These are phyloP conservation scores for Campoplex nolae DNA, from an alignment of 2,888 invertebrate species.

Conservation along the genomic window DNA sequence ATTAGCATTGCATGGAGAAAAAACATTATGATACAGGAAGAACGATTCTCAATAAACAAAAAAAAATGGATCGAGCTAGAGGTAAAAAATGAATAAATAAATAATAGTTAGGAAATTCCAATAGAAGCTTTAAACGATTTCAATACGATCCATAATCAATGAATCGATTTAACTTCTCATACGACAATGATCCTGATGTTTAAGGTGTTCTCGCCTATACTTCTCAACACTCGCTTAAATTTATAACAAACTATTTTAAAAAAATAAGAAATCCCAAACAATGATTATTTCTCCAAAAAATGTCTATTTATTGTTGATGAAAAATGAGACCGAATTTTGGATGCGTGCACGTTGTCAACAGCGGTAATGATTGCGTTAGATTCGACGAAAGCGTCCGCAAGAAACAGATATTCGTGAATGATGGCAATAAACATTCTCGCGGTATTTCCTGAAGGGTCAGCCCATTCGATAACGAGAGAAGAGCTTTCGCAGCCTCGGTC, in stretches of 20 bases:
- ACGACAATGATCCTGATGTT: not conserved
- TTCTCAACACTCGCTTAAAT: no score
- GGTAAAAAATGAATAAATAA: not conserved
- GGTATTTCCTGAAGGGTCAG: conserved; percentile 34
- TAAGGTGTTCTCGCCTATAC: no score
- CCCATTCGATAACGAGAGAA: conserved; percentile 56
- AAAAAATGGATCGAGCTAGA: not conserved
- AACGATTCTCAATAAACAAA: not conserved
- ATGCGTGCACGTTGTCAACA: not conserved
- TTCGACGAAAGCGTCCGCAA: not conserved
- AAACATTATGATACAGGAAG: not conserved
- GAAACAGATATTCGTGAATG: not conserved
- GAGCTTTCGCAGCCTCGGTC: conserved; percentile 35
- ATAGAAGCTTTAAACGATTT: not conserved
- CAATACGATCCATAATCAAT: not conserved
- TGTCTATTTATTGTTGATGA: not conserved
- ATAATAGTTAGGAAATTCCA: not conserved
- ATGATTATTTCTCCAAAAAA: not conserved
- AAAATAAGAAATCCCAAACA: not conserved
- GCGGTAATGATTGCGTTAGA: not conserved
- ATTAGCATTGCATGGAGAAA: not conserved
- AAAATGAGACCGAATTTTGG: not conserved
- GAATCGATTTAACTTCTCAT: not conserved
- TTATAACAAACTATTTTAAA: not conserved
- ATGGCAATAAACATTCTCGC: not conserved